Percentiles rank a stretch among this genome's conserved stretches.
Conservation (phyloP, 2,797 vertebrate genomes). For the Myotis myotis region DNA sequence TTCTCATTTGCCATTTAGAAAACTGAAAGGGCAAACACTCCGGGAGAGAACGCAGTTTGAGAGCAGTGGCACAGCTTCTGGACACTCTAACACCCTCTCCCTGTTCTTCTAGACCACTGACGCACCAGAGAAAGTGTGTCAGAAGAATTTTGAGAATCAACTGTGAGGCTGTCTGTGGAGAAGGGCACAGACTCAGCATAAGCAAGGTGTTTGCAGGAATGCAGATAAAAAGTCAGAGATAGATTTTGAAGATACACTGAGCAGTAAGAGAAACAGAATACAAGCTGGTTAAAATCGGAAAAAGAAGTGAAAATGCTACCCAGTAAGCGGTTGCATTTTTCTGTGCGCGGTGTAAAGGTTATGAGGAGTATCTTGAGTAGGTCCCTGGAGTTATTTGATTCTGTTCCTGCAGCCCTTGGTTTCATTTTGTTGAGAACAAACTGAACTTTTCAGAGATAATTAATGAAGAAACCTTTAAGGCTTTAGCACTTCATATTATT, state of each 20-base stretch:
- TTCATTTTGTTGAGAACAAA: conserved; percentile 69
- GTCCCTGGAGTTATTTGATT: conserved; percentile 21
- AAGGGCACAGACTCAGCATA: background rate
- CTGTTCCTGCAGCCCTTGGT: conserved; percentile 23
- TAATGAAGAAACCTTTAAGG: conserved; percentile 72
- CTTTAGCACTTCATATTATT: conserved; percentile 27
- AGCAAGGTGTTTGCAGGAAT: background rate
- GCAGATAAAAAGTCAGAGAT: background rate
- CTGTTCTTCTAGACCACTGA: background rate
- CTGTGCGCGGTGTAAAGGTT: background rate
- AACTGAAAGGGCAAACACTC: background rate
- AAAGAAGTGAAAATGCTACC: background rate
- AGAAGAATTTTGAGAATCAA: background rate
- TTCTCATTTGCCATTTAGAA: background rate
- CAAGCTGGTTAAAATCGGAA: background rate
- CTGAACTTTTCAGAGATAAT: conserved; percentile 63
- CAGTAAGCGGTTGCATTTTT: background rate
- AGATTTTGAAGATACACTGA: background rate
- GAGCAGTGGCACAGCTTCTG: background rate
- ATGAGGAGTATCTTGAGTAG: background rate
- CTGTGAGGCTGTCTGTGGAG: background rate
- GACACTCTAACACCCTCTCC: background rate
- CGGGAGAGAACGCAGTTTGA: background rate
- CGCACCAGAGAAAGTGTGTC: background rate
- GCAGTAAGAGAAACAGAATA: background rate